Evolutionary conservation across 2,113 vertebrate genomes (phyloP), one percentile per base, ranked within the genome.

Genomic region (Syrrhaptes paradoxus): DNA sequence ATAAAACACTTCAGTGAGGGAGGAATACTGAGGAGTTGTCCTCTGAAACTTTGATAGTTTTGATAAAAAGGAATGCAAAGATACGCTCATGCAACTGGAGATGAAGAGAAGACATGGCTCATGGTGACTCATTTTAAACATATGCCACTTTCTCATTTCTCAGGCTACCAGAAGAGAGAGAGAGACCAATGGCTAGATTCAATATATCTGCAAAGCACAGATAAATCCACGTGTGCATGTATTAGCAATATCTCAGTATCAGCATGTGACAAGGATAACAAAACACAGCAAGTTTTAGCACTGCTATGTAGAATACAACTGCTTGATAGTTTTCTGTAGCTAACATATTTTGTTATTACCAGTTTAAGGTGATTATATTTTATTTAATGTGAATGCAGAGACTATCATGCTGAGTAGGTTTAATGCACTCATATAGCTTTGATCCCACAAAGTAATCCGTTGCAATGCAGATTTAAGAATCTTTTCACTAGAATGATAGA

Each of bases 131-230:
- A 38, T 68, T 76, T 85, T 91, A 74, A 91, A 91, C 32, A 58
- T 26, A 83, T 57, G 87, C 38, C 15, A 63, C n/a, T 52, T 80
- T 54, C 58, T 75, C 63, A 46, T 90, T 94, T 96, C 9, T 58
- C 45, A 85, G 41, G 8, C 32, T 96, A 62, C 31, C 72, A 62
- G 58, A 88, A 90, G 55, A 72, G 48, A 85, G 31, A 81, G 29
- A 82, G 49, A 66, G 36, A 66, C 8, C 54, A 84, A 87, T 38
- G 67, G 17, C 13, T 77, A 48, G 85, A 61, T 67, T 88, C 45
- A 12, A 85, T 80, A 38, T 77, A 74, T 83, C 91, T 97, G 55
- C 51, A 94, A 95, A 93, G 28, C 24, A 57, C 67, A 94, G 88
- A 96, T 95, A 97, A 96, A 94, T 89, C 55, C 21, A 3, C 17